Base-by-base conservation (phyloP, 2,113 vertebrate genomes). In the Ceratotherium simum region DNA sequence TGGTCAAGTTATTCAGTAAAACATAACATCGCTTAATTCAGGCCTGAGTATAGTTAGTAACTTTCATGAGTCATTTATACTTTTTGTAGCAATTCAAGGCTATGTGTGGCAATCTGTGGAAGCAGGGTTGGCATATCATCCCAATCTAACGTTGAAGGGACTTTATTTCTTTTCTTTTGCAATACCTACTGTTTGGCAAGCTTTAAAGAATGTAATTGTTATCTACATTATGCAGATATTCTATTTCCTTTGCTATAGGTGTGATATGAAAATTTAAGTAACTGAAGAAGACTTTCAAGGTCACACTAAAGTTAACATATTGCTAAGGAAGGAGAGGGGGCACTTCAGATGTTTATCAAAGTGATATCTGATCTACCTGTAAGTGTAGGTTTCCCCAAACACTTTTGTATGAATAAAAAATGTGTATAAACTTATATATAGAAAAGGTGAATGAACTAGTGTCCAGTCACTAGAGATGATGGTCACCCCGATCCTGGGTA, bases 401-500 rank as follows among this genome's bases (percentile, higher is more conserved):
- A 23, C 13, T 58, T 83, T 75, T 42, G 18, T 51, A 51, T 83
- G 54, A 86, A 23, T 95, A 21, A 60, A 72, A 95, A 76, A 10
- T 29, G 0, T 58, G 4, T 64, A 17, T 60, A 78, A 62, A 83
- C 62, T 39, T n/a, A 58, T 79, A 2, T 36, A 16, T 56, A 90
- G 42, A 36, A 67, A 48, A 78, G 23, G 27, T 10, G 17, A 92
- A 2, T 2, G 5, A 69, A 75, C 6, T 62, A 9, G 8, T 65
- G 2, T 78, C 0, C 10, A 51, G 2, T 31, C 54, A 48, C 2
- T 73, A 58, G 36, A 56, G 10, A 56, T 54, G 9, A 46, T 54
- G 8, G 21, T 90, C 9, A 29, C 2, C 48, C 21, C 2, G 0
- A 6, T 81, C 1, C 18, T 9, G 2, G 10, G 27, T 21, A 29